A percentile compares a stretch with the other conserved stretches of the same genome.
Evolutionary conservation across 2,797 vertebrate species (phyloP).

Genomic region (Chaenodraco wilsoni): DNA sequence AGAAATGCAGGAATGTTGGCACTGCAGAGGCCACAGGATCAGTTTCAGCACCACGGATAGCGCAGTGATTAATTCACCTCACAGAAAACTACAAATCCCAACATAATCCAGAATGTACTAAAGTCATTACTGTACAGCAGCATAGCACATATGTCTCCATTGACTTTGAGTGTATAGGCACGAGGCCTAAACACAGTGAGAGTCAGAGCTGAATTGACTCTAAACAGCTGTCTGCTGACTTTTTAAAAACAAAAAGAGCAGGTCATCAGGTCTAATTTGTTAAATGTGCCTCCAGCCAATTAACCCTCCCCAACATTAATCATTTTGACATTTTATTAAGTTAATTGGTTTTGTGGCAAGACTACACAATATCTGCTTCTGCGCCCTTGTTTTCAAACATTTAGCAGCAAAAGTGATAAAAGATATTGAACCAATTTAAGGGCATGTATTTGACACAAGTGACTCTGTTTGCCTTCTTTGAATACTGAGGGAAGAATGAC

Average conservation of each 20-base stretch:
- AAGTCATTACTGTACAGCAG: neutral
- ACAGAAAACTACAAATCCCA: constrained; percentile 13
- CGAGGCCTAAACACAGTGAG: neutral
- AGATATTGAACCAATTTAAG: constrained; percentile 21
- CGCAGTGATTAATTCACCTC: constrained; percentile 41
- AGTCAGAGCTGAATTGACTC: constrained; percentile 11
- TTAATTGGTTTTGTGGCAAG: constrained; percentile 48
- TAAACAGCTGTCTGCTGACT: constrained; percentile 2
- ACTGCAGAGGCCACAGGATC: constrained; percentile 36
- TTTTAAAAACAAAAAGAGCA: constrained; percentile 33
- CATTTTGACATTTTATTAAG: constrained; percentile 53
- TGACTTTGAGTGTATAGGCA: neutral
- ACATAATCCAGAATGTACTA: neutral
- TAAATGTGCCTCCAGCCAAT: constrained; percentile 33
- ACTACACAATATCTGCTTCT: constrained; percentile 17
- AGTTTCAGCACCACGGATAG: constrained; percentile 78
- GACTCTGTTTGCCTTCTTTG: neutral
- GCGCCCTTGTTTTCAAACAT: constrained; percentile 9
- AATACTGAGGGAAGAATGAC: constrained; percentile 18
- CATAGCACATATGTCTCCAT: neutral
- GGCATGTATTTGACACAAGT: neutral
- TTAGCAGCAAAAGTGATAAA: constrained; percentile 40
- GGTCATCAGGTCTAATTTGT: constrained; percentile 22
- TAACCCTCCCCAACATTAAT: constrained; percentile 39
- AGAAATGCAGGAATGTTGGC: constrained; percentile 6